Evolutionary conservation across 2,888 invertebrate genomes (phyloP).

Genomic region (Seira musarum): DNA sequence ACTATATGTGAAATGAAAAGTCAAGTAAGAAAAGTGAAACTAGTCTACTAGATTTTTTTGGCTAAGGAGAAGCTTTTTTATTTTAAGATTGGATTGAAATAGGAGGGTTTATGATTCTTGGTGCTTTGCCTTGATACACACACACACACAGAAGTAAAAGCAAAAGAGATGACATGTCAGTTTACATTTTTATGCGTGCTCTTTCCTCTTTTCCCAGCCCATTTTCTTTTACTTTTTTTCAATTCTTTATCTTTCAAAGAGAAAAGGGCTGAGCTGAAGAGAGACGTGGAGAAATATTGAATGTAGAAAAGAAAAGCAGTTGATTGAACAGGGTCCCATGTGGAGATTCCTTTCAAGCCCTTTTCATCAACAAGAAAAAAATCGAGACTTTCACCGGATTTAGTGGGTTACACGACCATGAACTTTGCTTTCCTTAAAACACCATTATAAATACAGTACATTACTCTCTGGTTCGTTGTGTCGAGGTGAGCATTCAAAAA

Average conservation of each 20-base stretch:
- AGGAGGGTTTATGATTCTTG: neutral
- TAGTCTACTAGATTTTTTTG: too few relatives aligned
- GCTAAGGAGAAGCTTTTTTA: too few relatives aligned
- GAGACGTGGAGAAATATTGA: slow-evolving; percentile 1
- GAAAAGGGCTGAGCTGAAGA: neutral
- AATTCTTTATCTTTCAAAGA: neutral
- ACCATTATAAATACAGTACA: too few relatives aligned
- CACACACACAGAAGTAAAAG: slow-evolving; percentile 16
- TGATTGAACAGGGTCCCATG: slow-evolving; percentile 31
- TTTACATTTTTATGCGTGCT: slow-evolving; percentile 11
- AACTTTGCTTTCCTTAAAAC: slow-evolving; percentile 31
- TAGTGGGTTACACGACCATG: slow-evolving; percentile 18
- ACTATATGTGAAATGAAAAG: neutral
- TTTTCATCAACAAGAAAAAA: slow-evolving; percentile 26
- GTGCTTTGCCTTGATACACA: too few relatives aligned
- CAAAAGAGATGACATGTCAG: slow-evolving; percentile 22
- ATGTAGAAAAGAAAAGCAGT: slow-evolving; percentile 15
- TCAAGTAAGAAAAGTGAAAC: neutral
- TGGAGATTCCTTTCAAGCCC: slow-evolving; percentile 26
- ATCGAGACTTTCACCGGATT: neutral
- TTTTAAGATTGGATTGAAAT: neutral
- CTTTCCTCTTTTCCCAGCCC: slow-evolving; percentile 4
- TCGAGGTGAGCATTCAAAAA: too few relatives aligned
- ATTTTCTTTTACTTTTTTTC: slow-evolving; percentile 7
- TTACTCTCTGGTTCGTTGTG: too few relatives aligned